phyloP scores from a whole-genome alignment of 2,797 vertebrate genomes.

The Tarsius wallacei region DNA sequence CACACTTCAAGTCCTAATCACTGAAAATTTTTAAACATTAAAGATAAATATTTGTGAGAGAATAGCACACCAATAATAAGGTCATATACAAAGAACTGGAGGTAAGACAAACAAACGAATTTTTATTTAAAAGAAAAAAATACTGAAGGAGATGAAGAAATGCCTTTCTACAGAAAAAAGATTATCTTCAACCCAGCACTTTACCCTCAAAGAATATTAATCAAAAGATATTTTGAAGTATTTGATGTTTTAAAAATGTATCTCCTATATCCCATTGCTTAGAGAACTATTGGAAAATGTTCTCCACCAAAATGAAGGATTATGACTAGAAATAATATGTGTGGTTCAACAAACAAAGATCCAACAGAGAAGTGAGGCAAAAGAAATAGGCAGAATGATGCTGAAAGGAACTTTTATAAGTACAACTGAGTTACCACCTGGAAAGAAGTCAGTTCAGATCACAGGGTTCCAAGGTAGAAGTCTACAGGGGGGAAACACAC shows the following conservation, averaged over 20 bases:
- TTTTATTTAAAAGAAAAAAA: not conserved
- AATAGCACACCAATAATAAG: not conserved
- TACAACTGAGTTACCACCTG: not conserved
- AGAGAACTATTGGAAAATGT: not conserved
- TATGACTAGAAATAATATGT: not conserved
- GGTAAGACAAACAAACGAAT: not conserved
- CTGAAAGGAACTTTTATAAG: not conserved
- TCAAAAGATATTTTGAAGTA: not conserved
- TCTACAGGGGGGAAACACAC: not conserved
- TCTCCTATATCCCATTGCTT: not conserved
- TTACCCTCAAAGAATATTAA: not conserved
- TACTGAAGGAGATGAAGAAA: not conserved
- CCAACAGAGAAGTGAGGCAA: not conserved
- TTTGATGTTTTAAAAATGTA: not conserved
- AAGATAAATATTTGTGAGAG: not conserved
- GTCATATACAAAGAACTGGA: not conserved
- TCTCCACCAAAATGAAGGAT: not conserved
- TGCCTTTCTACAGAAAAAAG: not conserved
- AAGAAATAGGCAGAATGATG: not conserved
- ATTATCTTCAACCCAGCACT: not conserved
- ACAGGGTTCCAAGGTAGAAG: not conserved
- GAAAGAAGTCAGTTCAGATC: not conserved
- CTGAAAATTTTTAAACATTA: not conserved
- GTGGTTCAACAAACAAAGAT: not conserved
- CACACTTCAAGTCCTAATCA: not conserved